phyloP scores from a whole-genome alignment of 1,140 invertebrate genomes.

The Drosophila melanogaster region DNA sequence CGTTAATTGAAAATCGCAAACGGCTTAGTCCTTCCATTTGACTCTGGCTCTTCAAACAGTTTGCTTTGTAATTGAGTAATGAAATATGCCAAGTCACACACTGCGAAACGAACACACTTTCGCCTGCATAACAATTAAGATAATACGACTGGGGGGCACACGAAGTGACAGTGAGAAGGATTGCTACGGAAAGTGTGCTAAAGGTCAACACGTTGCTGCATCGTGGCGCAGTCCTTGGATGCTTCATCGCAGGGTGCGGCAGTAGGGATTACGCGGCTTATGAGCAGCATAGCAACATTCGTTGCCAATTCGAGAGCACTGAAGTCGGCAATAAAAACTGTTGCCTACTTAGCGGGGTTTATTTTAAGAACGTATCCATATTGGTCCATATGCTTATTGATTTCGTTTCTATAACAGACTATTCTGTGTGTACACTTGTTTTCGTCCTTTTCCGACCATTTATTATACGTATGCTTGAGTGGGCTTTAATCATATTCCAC shows the following conservation, averaged over 20 bases:
- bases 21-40: conserved; percentile 27
- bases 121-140: conserved; percentile 58
- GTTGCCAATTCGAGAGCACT: neutral
- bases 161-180: neutral
- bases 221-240: conserved; percentile 40
- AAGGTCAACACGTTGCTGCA: conserved; percentile 37
- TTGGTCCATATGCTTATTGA: neutral
- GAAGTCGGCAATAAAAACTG: neutral
- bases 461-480: neutral
- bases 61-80: conserved; percentile 78
- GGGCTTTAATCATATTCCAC: conserved; percentile 16
- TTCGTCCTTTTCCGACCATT: neutral
- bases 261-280: conserved; percentile 26
- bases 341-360: conserved; percentile 15
- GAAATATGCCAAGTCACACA: conserved; percentile 55
- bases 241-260: conserved; percentile 9
- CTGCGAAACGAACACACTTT: conserved; percentile 11
- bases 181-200: conserved; percentile 27
- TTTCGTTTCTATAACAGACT: neutral
- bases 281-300: conserved; percentile 7
- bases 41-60: conserved; percentile 32
- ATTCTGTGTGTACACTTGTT: neutral
- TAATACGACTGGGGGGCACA: conserved; percentile 11
- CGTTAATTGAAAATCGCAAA: conserved; percentile 74
- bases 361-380: neutral